These are phyloP conservation scores for Pristionchus maxplancki DNA, from an alignment of 2,888 invertebrate genomes.

Conservation along the genomic window DNA sequence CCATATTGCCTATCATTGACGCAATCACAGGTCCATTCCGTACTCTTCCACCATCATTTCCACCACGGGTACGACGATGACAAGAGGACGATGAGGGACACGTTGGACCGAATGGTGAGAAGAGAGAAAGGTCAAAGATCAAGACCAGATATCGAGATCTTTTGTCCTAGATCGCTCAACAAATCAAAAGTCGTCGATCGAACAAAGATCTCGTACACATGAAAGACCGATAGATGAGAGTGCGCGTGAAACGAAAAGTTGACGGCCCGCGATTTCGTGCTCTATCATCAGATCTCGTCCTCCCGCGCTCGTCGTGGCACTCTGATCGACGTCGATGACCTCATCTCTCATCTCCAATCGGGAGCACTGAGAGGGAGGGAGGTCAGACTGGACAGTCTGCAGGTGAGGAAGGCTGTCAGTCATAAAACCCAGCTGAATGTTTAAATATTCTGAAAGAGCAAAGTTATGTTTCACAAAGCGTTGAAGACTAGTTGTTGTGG, in stretches of 20 bases:
- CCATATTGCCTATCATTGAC: background rate
- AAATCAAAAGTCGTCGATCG: too few species aligned
- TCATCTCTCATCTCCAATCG: constrained; percentile 14
- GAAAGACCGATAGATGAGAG: too few species aligned
- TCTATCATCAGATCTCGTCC: background rate
- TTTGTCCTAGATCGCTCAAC: too few species aligned
- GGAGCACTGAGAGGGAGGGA: background rate
- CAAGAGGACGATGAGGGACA: constrained; percentile 8
- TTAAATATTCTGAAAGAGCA: too few species aligned
- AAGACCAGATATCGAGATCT: background rate
- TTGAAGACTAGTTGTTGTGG: too few species aligned
- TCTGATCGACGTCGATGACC: constrained; percentile 24
- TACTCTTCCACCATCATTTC: constrained; percentile 17
- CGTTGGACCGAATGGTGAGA: background rate
- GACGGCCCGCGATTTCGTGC: too few species aligned
- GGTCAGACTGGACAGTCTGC: background rate
- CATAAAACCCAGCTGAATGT: too few species aligned
- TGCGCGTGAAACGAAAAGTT: too few species aligned
- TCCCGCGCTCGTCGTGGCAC: constrained; percentile 23
- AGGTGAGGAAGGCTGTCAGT: background rate
- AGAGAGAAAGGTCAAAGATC: background rate
- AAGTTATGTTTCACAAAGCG: too few species aligned
- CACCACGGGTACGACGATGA: constrained; percentile 6
- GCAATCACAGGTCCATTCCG: background rate
- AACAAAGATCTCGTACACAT: too few species aligned